Evolutionary conservation across 2,113 vertebrate species (phyloP).

Genomic region (Uria aalge): DNA sequence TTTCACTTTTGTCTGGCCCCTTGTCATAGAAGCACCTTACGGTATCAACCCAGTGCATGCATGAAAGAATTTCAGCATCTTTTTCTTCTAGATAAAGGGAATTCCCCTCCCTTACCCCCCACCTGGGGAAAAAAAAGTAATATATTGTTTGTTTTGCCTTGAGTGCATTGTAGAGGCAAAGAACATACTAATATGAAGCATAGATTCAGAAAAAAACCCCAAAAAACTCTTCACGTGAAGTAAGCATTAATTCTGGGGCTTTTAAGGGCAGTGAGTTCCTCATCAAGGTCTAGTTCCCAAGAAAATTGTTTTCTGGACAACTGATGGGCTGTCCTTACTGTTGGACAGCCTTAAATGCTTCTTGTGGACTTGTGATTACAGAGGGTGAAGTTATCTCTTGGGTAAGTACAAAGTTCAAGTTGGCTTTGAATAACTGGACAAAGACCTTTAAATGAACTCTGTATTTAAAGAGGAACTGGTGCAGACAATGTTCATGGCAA

Average conservation of each 20-base stretch:
- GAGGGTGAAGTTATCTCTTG: neutral
- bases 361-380: neutral
- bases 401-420: neutral
- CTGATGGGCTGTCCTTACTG: neutral
- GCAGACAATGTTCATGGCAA: neutral
- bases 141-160: neutral
- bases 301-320: neutral
- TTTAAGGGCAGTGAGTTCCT: neutral
- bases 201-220: neutral
- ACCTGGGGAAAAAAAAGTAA: neutral
- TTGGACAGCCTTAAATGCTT: neutral
- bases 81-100: neutral
- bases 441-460: constrained; percentile 7
- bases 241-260: neutral
- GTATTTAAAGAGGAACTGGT: neutral
- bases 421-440: neutral
- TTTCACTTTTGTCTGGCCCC: neutral
- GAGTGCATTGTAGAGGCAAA: neutral
- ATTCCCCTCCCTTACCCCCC: neutral
- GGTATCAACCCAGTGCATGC: neutral
- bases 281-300: neutral
- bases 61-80: neutral
- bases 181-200: neutral
- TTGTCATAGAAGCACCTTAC: neutral
- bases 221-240: neutral